Percentiles rank a stretch among this genome's conserved stretches.
phyloP scores from a whole-genome alignment of 1,140 invertebrate genomes.

The Rhyzopertha dominica region DNA sequence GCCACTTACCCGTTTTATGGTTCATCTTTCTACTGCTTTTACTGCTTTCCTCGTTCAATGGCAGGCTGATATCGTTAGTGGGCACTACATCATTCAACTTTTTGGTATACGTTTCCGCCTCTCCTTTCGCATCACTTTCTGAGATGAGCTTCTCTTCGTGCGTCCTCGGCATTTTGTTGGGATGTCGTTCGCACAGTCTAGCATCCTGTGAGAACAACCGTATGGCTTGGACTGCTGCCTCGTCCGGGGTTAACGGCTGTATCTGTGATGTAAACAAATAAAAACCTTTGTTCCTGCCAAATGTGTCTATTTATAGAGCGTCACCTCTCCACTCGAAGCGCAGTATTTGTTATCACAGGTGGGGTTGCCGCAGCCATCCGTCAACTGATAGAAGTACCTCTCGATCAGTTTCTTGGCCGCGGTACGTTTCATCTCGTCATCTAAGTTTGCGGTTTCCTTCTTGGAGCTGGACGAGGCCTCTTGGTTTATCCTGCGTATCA shows the following conservation, averaged over 20 bases:
- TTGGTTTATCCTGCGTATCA: slow-evolving; percentile 34
- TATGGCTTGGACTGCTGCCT: slow-evolving; percentile 82
- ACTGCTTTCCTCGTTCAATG: slow-evolving; percentile 21
- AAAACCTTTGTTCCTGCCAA: too few relatives aligned
- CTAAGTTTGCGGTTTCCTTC: slow-evolving; percentile 13
- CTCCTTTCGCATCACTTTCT: slow-evolving; percentile 5
- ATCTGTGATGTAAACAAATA: slow-evolving; percentile 47
- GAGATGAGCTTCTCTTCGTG: slow-evolving; percentile 26
- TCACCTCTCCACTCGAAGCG: slow-evolving; percentile 80
- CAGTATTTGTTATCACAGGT: slow-evolving; percentile 80
- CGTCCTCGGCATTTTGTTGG: slow-evolving; percentile 67
- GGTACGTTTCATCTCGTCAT: slow-evolving; percentile 78
- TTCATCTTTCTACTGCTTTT: slow-evolving; percentile 18
- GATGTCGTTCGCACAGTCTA: slow-evolving; percentile 69
- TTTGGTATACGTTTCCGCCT: slow-evolving; percentile 4
- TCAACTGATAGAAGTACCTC: slow-evolving; percentile 87
- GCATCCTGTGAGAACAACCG: slow-evolving; percentile 81
- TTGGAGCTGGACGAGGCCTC: slow-evolving; percentile 42
- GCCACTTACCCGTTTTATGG: slow-evolving; percentile 19
- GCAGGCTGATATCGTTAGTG: slow-evolving; percentile 30
- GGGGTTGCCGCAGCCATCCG: slow-evolving; percentile 83
- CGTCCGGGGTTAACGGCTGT: slow-evolving; percentile 72
- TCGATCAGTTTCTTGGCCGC: slow-evolving; percentile 85
- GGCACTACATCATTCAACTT: slow-evolving; percentile 17
- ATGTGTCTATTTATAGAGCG: not conserved